Evolutionary conservation across 2,888 invertebrate genomes (phyloP).

Genomic region (Dynastes hyllus): DNA sequence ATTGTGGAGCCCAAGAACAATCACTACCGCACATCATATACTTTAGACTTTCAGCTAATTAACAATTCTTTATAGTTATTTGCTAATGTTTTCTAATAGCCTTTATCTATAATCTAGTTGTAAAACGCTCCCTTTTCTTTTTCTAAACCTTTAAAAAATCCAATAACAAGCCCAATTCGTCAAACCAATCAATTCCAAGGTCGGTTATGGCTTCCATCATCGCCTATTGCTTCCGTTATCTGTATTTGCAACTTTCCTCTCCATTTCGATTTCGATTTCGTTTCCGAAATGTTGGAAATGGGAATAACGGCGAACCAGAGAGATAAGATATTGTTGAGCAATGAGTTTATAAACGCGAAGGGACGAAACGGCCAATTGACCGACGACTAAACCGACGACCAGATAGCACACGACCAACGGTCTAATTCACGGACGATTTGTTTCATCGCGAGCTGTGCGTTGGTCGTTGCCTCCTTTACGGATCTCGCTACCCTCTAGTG

Average conservation of each 20-base stretch:
- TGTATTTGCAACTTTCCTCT: neutral
- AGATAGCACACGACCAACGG: constrained; percentile 27
- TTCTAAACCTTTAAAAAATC: no score
- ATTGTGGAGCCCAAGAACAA: no score
- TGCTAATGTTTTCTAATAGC: no score
- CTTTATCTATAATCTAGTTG: no score
- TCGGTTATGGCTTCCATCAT: neutral
- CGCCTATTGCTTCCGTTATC: neutral
- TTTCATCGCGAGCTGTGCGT: constrained; percentile 36
- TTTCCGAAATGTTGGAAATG: neutral
- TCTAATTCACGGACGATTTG: constrained; percentile 44
- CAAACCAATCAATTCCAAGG: no score
- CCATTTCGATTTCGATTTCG: neutral
- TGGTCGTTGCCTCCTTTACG: neutral
- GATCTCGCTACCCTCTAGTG: neutral
- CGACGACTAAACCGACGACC: constrained; percentile 19
- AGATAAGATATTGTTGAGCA: constrained; percentile 42
- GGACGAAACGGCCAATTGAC: constrained; percentile 39
- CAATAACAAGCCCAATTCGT: no score
- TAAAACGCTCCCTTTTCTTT: no score
- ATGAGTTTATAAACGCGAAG: constrained; percentile 40
- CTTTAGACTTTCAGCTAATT: no score
- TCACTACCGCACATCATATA: no score
- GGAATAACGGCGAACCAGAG: neutral
- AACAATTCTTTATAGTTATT: no score